Evolutionary conservation across 2,113 vertebrate species (phyloP), one percentile per base, ranked within the genome.

Genomic region (Tragelaphus imberbis): DNA sequence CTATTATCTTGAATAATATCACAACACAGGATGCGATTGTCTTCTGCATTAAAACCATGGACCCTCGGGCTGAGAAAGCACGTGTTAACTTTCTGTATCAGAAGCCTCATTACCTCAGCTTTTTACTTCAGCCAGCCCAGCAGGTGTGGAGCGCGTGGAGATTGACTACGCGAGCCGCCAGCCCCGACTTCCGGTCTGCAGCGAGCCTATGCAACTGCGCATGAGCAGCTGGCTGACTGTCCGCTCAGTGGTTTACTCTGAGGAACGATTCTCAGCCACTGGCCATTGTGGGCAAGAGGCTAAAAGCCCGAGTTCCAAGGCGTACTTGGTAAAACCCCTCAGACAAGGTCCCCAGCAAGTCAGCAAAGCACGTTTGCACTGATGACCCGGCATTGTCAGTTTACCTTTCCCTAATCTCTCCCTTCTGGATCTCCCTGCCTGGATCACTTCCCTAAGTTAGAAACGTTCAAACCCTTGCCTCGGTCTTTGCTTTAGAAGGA

Each of bases 231-330:
- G 9, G 2, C 15, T n/a, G 30, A 2, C 11, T 5, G 51, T 71
- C 33, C 0, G 19, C 8, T 40, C 0, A 3, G 30, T 3, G 12
- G 49, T 25, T 23, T 17, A 1, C 21, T 0, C 2, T 1, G 40
- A 49, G 33, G 6, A 36, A 4, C 2, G 1, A 1, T 1, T 58
- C 21, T n/a, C 80, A 13, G 7, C 27, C 1, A 5, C 4, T 0
- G 0, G 11, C 5, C 0, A 4, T 1, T n/a, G 3, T 3, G 40
- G 13, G 25, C 7, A 3, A 3, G 3, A 80, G 17, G 30, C 9
- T 21, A 12, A 33, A 59, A 7, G 5, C 28, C 51, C 2, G 33
- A 19, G 12, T 53, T 80, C 36, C 16, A 61, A 84, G 33, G 13
- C 11, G 23, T 28, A 0, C 44, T 80, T 4, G 2, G 47, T 47